Base-by-base conservation (phyloP, 1,140 invertebrate species). In the Drosophila burlai region DNA sequence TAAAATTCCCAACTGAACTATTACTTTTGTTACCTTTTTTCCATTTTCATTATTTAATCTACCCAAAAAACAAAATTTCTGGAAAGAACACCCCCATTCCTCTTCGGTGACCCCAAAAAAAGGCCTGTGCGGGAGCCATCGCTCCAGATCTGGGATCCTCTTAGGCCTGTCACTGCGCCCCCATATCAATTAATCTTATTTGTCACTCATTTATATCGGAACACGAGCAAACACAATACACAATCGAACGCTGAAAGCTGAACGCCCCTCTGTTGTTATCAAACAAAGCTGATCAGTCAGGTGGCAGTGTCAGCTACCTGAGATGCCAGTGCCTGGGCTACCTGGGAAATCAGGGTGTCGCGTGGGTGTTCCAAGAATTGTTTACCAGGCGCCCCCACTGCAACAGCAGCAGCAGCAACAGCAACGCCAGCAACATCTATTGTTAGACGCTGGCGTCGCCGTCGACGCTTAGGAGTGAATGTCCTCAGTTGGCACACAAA, bases 401-500 rank as follows among this genome's bases (percentile, higher is more conserved):
- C 80, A 83, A 34, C 83, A 50, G 45, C 71, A 80, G 24, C 64
- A 79, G 31, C 55, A 76, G 43, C 76, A 45, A 16, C 67, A 76
- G 43, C 76, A 45, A 18, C 67, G 36, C 46, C 55, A 67, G 45
- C 67, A 62, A 58, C 64, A 76, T 76, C 85, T 90, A 90, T 90
- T 90, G 86, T 90, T 90, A 90, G 85, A 80, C 78, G 84, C 76
- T 57, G 81, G 42, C 74, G 49, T 68, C 52, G 74, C 80, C 47
- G 80, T 73, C 61, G 63, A 78, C 74, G 69, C 75, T 66, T 79
- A 71, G 91, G 86, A 92, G 91, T 92, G 91, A 92, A 92, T 92
- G 91, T 90, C 91, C 85, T 92, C 91, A 82, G 83, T 92, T 92
- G 86, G 76, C 83, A 90, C 85, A 92, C 80, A 92, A 92, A 80